A percentile compares a stretch with the other conserved stretches of the same genome.
Evolutionary conservation across 2,113 vertebrate genomes (phyloP).

Genomic region (Harpagus bidentatus): DNA sequence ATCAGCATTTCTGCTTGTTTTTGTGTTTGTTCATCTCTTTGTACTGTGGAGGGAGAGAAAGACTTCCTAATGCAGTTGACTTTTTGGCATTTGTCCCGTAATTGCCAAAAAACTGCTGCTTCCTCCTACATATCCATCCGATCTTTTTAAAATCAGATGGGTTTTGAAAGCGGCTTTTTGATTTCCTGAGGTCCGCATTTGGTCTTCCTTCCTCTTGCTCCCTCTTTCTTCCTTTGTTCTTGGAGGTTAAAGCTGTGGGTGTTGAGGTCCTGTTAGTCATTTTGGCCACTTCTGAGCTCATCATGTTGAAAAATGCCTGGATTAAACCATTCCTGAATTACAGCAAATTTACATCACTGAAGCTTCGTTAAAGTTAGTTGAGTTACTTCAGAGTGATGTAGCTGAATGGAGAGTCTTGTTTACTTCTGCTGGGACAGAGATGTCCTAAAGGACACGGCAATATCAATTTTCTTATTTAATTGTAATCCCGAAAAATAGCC

Average conservation of each 20-base stretch:
- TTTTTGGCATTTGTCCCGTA: not conserved
- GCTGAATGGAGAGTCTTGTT: not conserved
- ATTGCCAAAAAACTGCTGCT: not conserved
- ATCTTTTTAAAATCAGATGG: not conserved
- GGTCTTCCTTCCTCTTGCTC: slow-evolving; percentile 30
- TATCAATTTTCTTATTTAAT: not conserved
- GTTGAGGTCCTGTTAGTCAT: slow-evolving; percentile 43
- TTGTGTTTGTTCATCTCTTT: not conserved
- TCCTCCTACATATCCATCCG: not conserved
- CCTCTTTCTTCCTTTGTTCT: slow-evolving; percentile 20
- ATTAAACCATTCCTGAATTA: not conserved
- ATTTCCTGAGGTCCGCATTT: not conserved
- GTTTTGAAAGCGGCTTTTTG: slow-evolving; percentile 14
- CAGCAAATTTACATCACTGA: not conserved
- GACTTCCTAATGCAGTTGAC: not conserved
- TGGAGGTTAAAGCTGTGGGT: slow-evolving; percentile 55
- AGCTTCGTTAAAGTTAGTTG: not conserved
- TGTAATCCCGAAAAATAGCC: not conserved
- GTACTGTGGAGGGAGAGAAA: not conserved
- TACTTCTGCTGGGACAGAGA: not conserved
- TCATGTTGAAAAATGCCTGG: not conserved
- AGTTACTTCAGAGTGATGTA: not conserved
- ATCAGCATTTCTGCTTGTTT: not conserved
- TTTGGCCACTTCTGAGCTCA: slow-evolving; percentile 20
- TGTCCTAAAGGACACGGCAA: not conserved